A percentile compares a stretch with the other conserved stretches of the same genome.
These are phyloP conservation scores for Denticeps clupeoides DNA, from an alignment of 2,797 vertebrate species.

Conservation along the genomic window DNA sequence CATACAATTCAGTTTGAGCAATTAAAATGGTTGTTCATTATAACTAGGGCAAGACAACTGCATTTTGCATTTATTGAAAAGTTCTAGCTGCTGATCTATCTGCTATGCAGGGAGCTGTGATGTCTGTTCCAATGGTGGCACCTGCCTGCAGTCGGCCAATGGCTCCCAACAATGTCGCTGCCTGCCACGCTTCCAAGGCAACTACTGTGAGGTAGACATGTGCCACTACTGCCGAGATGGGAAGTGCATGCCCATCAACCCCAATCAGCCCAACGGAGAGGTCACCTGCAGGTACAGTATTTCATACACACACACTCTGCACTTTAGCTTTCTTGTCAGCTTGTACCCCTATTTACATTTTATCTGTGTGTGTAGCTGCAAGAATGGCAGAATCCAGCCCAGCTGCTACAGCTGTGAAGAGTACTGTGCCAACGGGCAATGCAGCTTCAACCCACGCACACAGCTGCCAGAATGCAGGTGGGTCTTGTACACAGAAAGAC, in stretches of 20 bases:
- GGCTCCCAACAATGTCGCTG: conserved; percentile 75
- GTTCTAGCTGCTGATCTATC: no score
- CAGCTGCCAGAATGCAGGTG: conserved; percentile 83
- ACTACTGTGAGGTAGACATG: conserved; percentile 71
- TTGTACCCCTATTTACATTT: no score
- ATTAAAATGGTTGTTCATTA: no score
- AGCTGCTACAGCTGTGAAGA: conserved; percentile 83
- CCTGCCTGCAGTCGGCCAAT: conserved; percentile 63
- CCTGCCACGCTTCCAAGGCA: conserved; percentile 62
- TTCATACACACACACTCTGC: neutral
- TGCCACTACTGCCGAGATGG: conserved; percentile 73
- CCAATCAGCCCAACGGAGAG: conserved; percentile 59
- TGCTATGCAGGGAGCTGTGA: conserved; percentile 73
- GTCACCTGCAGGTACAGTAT: conserved; percentile 74
- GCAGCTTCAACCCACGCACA: conserved; percentile 63
- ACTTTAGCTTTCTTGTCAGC: neutral
- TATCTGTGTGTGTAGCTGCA: conserved; percentile 56
- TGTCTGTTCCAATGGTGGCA: conserved; percentile 72
- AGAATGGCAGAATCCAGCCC: conserved; percentile 63
- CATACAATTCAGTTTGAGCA: no score
- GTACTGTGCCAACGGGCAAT: conserved; percentile 82
- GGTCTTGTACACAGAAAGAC: no score
- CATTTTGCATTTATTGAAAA: no score
- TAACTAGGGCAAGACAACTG: no score
- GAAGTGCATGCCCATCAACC: conserved; percentile 59